Percentiles rank a stretch among this genome's conserved stretches.
These are phyloP conservation scores for Eumerus sabulonum DNA, from an alignment of 2,888 invertebrate species.

Conservation along the genomic window DNA sequence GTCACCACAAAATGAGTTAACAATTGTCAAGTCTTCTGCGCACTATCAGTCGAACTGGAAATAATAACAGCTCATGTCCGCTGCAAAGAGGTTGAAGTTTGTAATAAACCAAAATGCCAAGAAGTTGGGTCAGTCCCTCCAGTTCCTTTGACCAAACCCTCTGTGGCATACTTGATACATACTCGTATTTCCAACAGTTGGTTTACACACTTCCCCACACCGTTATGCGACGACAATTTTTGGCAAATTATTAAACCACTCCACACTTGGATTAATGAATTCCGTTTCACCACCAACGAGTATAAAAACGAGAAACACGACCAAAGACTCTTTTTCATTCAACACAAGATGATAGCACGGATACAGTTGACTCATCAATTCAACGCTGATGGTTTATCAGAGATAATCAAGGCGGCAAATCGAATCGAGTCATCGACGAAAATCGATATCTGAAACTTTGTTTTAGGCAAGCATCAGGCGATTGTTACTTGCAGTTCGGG, in stretches of 20 bases:
- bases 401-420: conserved; percentile 21
- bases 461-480: conserved; percentile 21
- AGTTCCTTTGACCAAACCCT: too few species aligned
- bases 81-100: too few species aligned
- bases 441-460: conserved; percentile 36
- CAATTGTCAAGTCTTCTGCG: conserved; percentile 22
- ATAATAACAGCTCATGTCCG: too few species aligned
- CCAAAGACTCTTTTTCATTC: conserved; percentile 23
- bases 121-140: too few species aligned
- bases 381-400: conserved; percentile 42
- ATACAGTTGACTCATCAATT: conserved; percentile 55
- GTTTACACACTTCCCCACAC: too few species aligned
- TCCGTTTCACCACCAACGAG: neutral
- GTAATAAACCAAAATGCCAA: too few species aligned
- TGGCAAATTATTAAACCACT: conserved; percentile 33
- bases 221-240: conserved; percentile 40
- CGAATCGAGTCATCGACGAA: conserved; percentile 50
- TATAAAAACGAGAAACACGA: neutral
- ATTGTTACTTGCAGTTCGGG: conserved; percentile 29
- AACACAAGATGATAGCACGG: neutral
- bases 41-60: too few species aligned
- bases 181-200: too few species aligned
- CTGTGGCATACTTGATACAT: too few species aligned
- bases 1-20: conserved; percentile 1
- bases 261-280: conserved; percentile 31